These are phyloP conservation scores for Drosophila paramelanica DNA, from an alignment of 2,888 invertebrate genomes.

Conservation along the genomic window DNA sequence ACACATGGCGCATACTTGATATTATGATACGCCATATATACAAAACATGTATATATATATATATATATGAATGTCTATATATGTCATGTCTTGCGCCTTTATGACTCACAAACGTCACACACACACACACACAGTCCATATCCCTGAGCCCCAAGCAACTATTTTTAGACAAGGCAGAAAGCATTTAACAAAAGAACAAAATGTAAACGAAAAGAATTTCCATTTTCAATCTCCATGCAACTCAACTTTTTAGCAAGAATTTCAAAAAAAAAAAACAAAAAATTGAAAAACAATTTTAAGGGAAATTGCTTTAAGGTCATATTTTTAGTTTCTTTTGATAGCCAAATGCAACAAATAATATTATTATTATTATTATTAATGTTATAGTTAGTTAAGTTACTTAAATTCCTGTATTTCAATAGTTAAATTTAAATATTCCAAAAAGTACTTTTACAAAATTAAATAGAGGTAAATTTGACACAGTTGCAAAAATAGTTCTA, in stretches of 20 bases:
- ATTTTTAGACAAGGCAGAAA: slow-evolving; percentile 58
- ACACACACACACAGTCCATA: slow-evolving; percentile 7
- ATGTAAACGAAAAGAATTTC: slow-evolving; percentile 49
- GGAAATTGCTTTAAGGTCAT: too few species aligned
- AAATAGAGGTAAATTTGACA: too few species aligned
- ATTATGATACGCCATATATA: slow-evolving; percentile 33
- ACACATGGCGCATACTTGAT: slow-evolving; percentile 74
- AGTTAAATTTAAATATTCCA: too few species aligned
- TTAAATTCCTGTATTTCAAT: too few species aligned
- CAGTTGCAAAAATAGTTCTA: too few species aligned
- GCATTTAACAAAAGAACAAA: slow-evolving; percentile 58
- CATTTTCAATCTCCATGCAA: slow-evolving; percentile 56
- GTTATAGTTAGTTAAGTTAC: too few species aligned
- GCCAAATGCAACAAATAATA: too few species aligned
- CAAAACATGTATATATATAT: slow-evolving; percentile 1
- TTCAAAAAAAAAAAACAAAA: slow-evolving; percentile 26
- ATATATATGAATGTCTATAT: slow-evolving; percentile 1
- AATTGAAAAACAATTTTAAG: too few species aligned
- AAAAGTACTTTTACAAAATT: too few species aligned
- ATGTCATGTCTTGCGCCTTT: slow-evolving; percentile 46
- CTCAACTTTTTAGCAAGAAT: slow-evolving; percentile 30
- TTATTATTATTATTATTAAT: too few species aligned
- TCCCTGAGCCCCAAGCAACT: slow-evolving; percentile 22
- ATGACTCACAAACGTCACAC: slow-evolving; percentile 34
- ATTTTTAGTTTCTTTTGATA: neutral